A percentile compares a stretch with the other conserved stretches of the same genome.
phyloP scores from a whole-genome alignment of 2,113 vertebrate genomes.

The Sterrhoptilus dennistouni region DNA sequence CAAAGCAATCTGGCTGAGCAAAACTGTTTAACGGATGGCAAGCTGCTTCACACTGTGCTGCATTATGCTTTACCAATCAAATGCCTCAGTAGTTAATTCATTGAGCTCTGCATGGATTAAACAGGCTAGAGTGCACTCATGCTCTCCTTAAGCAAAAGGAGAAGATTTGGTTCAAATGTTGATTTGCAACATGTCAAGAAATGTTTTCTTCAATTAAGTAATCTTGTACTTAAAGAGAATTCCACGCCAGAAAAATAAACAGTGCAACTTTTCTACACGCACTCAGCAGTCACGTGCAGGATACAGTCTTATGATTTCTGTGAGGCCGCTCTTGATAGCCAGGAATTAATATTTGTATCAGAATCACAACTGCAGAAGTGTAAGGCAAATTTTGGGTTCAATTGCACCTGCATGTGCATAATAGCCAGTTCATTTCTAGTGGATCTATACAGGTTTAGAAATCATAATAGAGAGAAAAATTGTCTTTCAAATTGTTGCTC shows the following conservation, averaged over 20 bases:
- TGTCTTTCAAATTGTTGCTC: neutral
- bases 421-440: neutral
- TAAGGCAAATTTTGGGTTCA: neutral
- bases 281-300: neutral
- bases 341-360: conserved; percentile 51
- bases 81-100: conserved; percentile 62
- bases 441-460: neutral
- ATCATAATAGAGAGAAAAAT: neutral
- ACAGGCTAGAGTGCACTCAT: conserved; percentile 62
- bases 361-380: conserved; percentile 49
- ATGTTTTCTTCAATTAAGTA: conserved; percentile 76
- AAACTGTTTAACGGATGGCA: conserved; percentile 58
- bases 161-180: conserved; percentile 73
- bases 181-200: conserved; percentile 71
- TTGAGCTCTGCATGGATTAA: conserved; percentile 70
- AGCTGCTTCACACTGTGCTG: conserved; percentile 60
- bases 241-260: conserved; percentile 69
- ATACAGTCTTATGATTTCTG: conserved; percentile 52
- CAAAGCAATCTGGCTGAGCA: conserved; percentile 58
- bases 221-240: conserved; percentile 68
- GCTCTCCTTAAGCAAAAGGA: conserved; percentile 38
- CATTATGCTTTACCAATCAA: conserved; percentile 65
- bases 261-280: conserved; percentile 55
- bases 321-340: conserved; percentile 41
- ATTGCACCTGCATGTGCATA: neutral